Evolutionary conservation across 2,113 vertebrate species (phyloP).

Genomic region (Phrynosoma platyrhinos): DNA sequence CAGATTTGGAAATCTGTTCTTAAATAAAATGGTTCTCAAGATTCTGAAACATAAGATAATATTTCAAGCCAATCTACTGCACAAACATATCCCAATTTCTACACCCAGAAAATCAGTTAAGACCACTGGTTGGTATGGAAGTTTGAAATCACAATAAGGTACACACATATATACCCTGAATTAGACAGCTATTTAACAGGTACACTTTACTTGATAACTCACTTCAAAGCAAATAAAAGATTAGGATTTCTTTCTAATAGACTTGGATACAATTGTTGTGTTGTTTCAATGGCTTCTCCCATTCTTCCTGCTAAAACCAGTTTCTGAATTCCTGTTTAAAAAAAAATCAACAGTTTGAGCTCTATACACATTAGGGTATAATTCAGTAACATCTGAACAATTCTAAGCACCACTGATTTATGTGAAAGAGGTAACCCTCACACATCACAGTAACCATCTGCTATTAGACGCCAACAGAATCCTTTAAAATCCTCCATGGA

Average conservation of each 20-base stretch:
- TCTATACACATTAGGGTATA: conserved; percentile 26
- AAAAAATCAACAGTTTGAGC: conserved; percentile 59
- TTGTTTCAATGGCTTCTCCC: conserved; percentile 99
- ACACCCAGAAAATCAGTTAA: conserved; percentile 9
- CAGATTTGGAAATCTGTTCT: not conserved
- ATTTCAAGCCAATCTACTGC: not conserved
- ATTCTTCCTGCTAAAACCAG: conserved; percentile 98
- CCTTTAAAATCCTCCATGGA: not conserved
- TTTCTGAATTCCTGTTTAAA: conserved; percentile 96
- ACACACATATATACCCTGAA: conserved; percentile 48
- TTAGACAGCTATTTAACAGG: conserved; percentile 67
- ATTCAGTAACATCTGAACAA: not conserved
- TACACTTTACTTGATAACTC: conserved; percentile 77
- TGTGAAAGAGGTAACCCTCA: not conserved
- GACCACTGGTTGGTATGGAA: no score
- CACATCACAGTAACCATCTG: not conserved
- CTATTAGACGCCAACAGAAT: not conserved
- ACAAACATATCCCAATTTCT: not conserved
- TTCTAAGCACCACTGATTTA: not conserved
- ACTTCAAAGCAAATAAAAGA: conserved; percentile 99
- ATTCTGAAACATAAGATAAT: not conserved
- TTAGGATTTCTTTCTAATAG: conserved; percentile 98
- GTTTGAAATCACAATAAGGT: no score
- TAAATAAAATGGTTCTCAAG: not conserved
- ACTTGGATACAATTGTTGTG: conserved; percentile 97